Evolutionary conservation across 2,113 vertebrate genomes (phyloP), one percentile per base, ranked within the genome.

Genomic region (Kobus ellipsiprymnus): DNA sequence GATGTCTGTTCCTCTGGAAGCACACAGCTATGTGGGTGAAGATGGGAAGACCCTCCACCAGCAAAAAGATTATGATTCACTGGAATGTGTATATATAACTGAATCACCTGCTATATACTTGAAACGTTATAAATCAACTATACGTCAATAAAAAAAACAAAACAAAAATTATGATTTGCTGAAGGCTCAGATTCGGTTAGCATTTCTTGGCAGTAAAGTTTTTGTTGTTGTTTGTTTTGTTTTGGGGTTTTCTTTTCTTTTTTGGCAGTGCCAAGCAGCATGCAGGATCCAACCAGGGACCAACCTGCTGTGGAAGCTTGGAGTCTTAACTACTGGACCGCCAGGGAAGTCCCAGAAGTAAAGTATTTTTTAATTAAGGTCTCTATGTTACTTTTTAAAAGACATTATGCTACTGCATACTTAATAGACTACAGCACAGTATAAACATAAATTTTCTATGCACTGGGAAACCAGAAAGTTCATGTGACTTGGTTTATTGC

Each of bases 221-320:
- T 78, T 48, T 78, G 25, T 30, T 46, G 36, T 44, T 29, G 23
- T 77, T 71, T 71, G n/a, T 19, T 67, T n/a, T n/a, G 33, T 40
- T 74, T 74, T 0, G 67, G 36, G 67, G n/a, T 6, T 74, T 74
- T 40, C 67, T 40, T 74, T 74, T 74, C n/a, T 74, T 30, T 48
- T 80, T 48, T 80, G 77, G 44, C 27, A 50, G 46, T 33, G 9
- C 29, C 2, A 81, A 50, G 46, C 77, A 50, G 77, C 29, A 50
- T 80, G 46, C 8, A 30, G 29, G 78, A 48, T 80, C 77, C 29
- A 80, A 19, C 77, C 77, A 80, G 29, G 46, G 16, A 33, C 30
- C 8, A 1, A 33, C 27, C 16, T 19, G 7, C 29, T 0, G 4
- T 50, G 29, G 15, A 30, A 80, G 29, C 15, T 30, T 1, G 8